Conservation (phyloP, 2,113 vertebrate genomes). For the Struthio camelus region DNA sequence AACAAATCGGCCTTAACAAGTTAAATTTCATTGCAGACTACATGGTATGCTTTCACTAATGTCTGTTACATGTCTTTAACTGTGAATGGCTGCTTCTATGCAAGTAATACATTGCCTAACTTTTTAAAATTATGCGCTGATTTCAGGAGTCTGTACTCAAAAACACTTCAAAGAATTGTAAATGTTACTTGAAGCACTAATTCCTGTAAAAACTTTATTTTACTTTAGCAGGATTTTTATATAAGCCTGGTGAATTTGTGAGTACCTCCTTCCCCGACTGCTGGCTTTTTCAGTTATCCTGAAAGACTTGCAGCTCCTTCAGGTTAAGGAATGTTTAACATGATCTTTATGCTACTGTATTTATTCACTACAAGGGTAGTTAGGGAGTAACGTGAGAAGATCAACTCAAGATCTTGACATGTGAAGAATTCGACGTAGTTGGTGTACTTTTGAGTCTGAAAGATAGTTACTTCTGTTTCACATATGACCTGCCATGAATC, state of each 20-base stretch:
- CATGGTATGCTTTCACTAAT: conserved; percentile 5
- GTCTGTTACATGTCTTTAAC: conserved; percentile 13
- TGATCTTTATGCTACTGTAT: conserved; percentile 2
- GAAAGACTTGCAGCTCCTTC: not conserved
- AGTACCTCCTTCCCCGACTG: not conserved
- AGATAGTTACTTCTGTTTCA: not conserved
- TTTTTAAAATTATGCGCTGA: conserved; percentile 18
- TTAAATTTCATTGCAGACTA: not conserved
- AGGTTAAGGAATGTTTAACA: conserved; percentile 3
- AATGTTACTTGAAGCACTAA: not conserved
- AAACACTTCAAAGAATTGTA: not conserved
- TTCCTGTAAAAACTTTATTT: conserved; percentile 38
- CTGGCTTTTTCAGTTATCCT: conserved; percentile 30
- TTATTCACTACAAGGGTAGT: not conserved
- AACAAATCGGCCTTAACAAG: conserved; percentile 27
- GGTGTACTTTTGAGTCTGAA: not conserved
- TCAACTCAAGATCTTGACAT: not conserved
- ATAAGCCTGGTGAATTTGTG: conserved; percentile 33
- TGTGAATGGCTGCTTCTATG: conserved; percentile 1
- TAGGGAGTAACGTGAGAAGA: conserved; percentile 1
- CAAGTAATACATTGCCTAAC: conserved; percentile 12
- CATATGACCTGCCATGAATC: not conserved
- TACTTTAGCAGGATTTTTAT: conserved; percentile 40
- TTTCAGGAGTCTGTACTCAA: conserved; percentile 44
- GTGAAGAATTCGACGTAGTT: not conserved